A percentile compares a stretch with the other conserved stretches of the same genome.
Conservation (phyloP, 2,888 invertebrate genomes). For the Thymelicus sylvestris region DNA sequence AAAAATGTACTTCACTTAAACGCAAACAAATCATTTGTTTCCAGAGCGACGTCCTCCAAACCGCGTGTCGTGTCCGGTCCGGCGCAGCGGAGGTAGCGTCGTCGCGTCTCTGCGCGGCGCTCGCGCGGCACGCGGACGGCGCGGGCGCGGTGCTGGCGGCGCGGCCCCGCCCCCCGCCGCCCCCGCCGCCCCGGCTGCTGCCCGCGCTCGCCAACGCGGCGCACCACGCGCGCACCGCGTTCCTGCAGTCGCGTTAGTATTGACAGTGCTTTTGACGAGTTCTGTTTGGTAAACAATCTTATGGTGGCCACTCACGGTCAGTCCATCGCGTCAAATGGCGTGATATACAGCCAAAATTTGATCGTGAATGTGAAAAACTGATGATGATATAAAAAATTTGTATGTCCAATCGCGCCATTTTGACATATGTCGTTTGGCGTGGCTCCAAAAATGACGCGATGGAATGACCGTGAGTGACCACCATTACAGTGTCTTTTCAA, state of each 20-base stretch:
- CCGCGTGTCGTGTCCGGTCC: conserved; percentile 55
- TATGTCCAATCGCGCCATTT: too few species aligned
- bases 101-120: conserved; percentile 51
- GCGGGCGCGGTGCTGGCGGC: conserved; percentile 55
- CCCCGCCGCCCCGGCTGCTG: conserved; percentile 55
- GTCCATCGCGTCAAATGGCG: too few species aligned
- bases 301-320: too few species aligned
- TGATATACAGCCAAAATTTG: too few species aligned
- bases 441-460: too few species aligned
- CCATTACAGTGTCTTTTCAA: too few species aligned
- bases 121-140: conserved; percentile 53
- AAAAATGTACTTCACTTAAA: too few species aligned
- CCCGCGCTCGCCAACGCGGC: conserved; percentile 73
- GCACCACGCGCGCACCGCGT: conserved; percentile 59
- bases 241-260: conserved; percentile 65
- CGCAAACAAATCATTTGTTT: background rate
- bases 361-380: too few species aligned
- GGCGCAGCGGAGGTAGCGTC: conserved; percentile 46
- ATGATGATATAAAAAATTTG: too few species aligned
- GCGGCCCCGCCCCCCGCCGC: conserved; percentile 48
- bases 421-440: too few species aligned
- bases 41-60: conserved; percentile 63
- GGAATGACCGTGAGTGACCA: too few species aligned
- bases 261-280: background rate
- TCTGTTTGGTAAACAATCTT: too few species aligned